These are phyloP conservation scores for Stigmatopora argus DNA, from an alignment of 2,113 vertebrate species.

Conservation along the genomic window DNA sequence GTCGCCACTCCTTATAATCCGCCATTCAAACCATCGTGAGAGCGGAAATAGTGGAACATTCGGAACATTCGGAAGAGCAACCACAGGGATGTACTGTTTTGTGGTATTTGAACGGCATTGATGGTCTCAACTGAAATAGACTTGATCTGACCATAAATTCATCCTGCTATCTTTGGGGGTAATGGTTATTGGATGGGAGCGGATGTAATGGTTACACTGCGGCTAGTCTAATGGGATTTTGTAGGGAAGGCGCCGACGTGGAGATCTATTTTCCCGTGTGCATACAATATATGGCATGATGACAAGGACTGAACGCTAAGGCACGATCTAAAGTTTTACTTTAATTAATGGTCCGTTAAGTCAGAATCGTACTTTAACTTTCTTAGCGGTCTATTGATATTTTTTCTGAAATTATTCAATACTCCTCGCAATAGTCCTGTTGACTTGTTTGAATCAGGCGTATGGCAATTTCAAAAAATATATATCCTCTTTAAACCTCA, in stretches of 20 bases:
- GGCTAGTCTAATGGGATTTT: conserved; percentile 2
- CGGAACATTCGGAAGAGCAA: neutral
- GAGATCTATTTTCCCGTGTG: neutral
- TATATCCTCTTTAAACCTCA: neutral
- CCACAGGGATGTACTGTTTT: neutral
- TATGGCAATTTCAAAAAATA: neutral
- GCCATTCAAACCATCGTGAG: conserved; percentile 13
- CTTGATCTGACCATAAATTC: neutral
- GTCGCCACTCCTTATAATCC: conserved; percentile 28
- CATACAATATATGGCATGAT: neutral
- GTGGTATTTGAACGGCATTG: neutral
- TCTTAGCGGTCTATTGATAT: too few species aligned
- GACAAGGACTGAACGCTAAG: neutral
- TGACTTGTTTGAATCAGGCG: neutral
- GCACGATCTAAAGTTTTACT: neutral
- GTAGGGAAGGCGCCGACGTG: neutral
- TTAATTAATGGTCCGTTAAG: too few species aligned
- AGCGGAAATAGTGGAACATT: conserved; percentile 3
- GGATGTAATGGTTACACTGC: conserved; percentile 2
- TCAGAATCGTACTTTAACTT: too few species aligned
- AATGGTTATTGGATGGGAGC: conserved; percentile 8
- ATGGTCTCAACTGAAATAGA: neutral
- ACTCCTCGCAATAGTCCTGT: too few species aligned
- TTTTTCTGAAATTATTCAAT: neutral
- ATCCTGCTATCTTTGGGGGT: conserved; percentile 4